Percentiles rank a stretch among this genome's conserved stretches.
phyloP scores from a whole-genome alignment of 92 coral and sea anemone genomes.

The Phenganax subtilis region DNA sequence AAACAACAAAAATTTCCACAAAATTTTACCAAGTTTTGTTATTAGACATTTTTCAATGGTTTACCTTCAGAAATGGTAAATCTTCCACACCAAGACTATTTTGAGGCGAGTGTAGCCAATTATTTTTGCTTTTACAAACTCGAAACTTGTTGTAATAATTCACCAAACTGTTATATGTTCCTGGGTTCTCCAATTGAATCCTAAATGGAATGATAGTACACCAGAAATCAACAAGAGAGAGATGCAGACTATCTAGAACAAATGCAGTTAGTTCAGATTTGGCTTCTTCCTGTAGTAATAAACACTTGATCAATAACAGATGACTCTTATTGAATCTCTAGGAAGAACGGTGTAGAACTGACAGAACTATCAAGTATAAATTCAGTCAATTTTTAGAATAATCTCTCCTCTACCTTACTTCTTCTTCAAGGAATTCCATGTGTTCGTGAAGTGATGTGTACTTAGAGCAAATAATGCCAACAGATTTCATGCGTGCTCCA shows the following conservation, averaged over 20 bases:
- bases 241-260: not conserved
- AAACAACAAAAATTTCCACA: not conserved
- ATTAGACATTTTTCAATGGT: not conserved
- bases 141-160: conserved; percentile 77
- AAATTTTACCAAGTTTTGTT: not conserved
- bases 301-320: too few relatives aligned
- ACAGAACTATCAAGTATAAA: not conserved
- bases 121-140: conserved; percentile 78
- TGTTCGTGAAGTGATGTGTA: conserved; percentile 96
- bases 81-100: conserved; percentile 88
- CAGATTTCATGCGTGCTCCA: conserved; percentile 99
- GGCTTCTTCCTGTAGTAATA: too few relatives aligned
- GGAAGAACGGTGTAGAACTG: too few relatives aligned
- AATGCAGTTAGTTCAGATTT: not conserved
- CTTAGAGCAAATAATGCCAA: conserved; percentile 91
- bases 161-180: conserved; percentile 66
- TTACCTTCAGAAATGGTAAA: conserved; percentile 85
- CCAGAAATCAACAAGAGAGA: not conserved
- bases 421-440: conserved; percentile 86
- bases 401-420: conserved; percentile 66
- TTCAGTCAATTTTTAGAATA: not conserved
- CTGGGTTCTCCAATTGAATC: conserved; percentile 83
- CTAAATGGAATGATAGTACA: conserved; percentile 33
- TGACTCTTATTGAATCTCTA: too few relatives aligned
- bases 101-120: conserved; percentile 72